Conservation (phyloP, 2,797 vertebrate species). For the Pogonophryne albipinna region DNA sequence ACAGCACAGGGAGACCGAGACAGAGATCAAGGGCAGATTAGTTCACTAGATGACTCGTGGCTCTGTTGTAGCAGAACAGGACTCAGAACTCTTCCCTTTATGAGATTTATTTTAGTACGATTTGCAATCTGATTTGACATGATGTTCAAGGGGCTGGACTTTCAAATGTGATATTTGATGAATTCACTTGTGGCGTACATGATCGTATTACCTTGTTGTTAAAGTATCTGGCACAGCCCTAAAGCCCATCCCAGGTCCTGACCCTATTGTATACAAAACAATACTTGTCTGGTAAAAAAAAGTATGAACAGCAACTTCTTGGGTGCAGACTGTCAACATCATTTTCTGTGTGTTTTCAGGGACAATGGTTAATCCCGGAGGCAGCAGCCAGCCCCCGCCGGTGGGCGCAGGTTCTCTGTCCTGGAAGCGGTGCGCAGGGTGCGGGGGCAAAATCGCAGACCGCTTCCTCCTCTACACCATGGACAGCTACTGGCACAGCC, state of each 20-base stretch:
- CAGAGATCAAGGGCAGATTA: slow-evolving; percentile 92
- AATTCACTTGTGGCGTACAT: slow-evolving; percentile 7
- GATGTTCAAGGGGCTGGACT: slow-evolving; percentile 9
- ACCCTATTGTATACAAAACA: slow-evolving; percentile 20
- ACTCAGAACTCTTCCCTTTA: slow-evolving; percentile 28
- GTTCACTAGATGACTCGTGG: slow-evolving; percentile 87
- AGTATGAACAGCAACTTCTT: slow-evolving; percentile 3
- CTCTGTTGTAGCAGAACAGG: slow-evolving; percentile 46
- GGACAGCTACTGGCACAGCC: slow-evolving; percentile 99
- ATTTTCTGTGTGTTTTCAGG: slow-evolving; percentile 64
- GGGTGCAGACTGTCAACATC: background rate
- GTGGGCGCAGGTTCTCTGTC: slow-evolving; percentile 94
- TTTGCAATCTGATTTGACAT: slow-evolving; percentile 29
- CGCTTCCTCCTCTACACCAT: slow-evolving; percentile 99
- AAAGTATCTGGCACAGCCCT: background rate
- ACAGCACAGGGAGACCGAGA: slow-evolving; percentile 86
- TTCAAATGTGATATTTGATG: slow-evolving; percentile 9
- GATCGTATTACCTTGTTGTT: background rate
- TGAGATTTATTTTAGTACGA: slow-evolving; percentile 46
- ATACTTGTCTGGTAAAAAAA: slow-evolving; percentile 8
- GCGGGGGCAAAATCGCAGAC: slow-evolving; percentile 97
- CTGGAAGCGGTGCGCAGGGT: slow-evolving; percentile 98
- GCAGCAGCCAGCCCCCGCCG: slow-evolving; percentile 94
- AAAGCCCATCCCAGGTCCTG: background rate
- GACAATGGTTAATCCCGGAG: slow-evolving; percentile 98